A percentile compares a stretch with the other conserved stretches of the same genome.
Conservation (phyloP, 2,113 vertebrate species). For the Hydropotes inermis region DNA sequence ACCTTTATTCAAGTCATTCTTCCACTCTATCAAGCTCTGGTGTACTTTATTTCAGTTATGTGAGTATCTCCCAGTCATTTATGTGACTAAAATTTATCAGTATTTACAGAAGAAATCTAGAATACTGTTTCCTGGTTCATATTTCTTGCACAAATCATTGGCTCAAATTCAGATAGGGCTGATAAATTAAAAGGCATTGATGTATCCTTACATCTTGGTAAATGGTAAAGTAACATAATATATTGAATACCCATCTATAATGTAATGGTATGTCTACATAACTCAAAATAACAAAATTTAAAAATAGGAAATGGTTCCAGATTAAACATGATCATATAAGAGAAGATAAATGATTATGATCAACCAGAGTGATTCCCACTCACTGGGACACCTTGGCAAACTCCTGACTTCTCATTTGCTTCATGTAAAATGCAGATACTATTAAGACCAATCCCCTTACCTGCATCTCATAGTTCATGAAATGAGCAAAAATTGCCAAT, state of each 20-base stretch:
- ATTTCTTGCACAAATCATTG: background rate
- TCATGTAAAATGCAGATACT: background rate
- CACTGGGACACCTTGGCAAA: background rate
- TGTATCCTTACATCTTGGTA: background rate
- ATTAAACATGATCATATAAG: background rate
- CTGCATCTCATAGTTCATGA: background rate
- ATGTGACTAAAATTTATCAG: background rate
- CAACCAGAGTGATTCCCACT: background rate
- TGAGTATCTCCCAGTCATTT: background rate
- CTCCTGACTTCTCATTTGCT: background rate
- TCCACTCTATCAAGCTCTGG: background rate
- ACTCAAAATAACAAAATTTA: background rate
- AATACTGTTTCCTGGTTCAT: background rate
- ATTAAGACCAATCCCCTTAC: background rate
- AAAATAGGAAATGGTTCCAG: background rate
- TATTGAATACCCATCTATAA: background rate
- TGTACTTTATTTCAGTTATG: background rate
- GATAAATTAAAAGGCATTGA: background rate
- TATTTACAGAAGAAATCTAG: background rate
- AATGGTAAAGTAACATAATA: background rate
- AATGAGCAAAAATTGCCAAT: background rate
- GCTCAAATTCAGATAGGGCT: background rate
- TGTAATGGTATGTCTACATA: background rate
- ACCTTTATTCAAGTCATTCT: background rate
- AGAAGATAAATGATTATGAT: background rate